Evolutionary conservation across 1,140 invertebrate genomes (phyloP), one percentile per base, ranked within the genome.

Genomic region (Ceratina japonica): DNA sequence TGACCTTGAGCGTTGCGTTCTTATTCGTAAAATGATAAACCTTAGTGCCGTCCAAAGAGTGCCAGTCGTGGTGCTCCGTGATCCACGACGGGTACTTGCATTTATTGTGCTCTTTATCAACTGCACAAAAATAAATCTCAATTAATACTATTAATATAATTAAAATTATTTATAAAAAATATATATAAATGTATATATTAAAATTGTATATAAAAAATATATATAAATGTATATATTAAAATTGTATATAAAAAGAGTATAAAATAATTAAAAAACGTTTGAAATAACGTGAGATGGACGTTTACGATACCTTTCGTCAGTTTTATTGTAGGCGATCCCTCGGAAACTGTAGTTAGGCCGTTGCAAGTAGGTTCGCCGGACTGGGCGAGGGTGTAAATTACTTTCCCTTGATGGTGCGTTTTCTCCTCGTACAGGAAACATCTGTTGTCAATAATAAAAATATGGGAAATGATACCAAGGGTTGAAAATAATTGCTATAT

Each of bases 291-390:
- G 4, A 49, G 20, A 37, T 56, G 13, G 10, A 15, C 13, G 61
- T 31, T 12, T 54, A 58, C 31, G 0, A 16, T 90, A 94, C 94
- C 92, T 93, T 94, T 94, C 8, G 91, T 93, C 10, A 95, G 89
- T 77, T 92, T 93, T 82, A 95, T 93, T 0, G 93, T 94, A 18
- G 93, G 88, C 1, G 94, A 94, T 5, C 95, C 95, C 85, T 95
- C 94, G 8, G 91, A 91, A 8, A 94, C 89, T 3, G 93, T 93
- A 52, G 93, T 93, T 5, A 95, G 87, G 1, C 94, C 95, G 72
- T 93, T 94, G 82, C 95, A 95, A 0, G 94, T 94, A 3, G 94
- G 94, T 80, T 95, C 94, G 0, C 94, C 94, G 1, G 94, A 94
- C 78, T 95, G 88, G 73, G 94, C 89, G 54, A 95, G 88, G 54